A percentile compares a stretch with the other conserved stretches of the same genome.
Conservation (phyloP, 2,888 invertebrate genomes). For the Callosobruchus maculatus region DNA sequence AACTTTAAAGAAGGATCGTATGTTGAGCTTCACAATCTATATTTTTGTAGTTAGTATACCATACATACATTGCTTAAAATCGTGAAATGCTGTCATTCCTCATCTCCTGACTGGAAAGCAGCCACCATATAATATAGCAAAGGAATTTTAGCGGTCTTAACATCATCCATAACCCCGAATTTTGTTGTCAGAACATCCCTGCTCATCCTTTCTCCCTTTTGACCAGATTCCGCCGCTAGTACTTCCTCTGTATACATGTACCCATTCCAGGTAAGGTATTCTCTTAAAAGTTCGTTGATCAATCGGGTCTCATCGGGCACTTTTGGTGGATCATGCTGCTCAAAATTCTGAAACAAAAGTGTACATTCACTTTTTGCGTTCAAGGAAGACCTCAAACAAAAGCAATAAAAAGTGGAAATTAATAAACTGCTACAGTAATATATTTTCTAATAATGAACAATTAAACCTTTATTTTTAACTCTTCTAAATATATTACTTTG, state of each 20-base stretch:
- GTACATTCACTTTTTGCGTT: too few species aligned
- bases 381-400: too few species aligned
- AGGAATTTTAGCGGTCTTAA: conserved; percentile 45
- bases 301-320: conserved; percentile 50
- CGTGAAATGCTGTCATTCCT: conserved; percentile 4
- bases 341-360: conserved; percentile 24
- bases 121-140: conserved; percentile 45
- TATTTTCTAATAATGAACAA: too few species aligned
- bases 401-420: too few species aligned
- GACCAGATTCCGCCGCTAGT: conserved; percentile 44
- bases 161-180: conserved; percentile 46
- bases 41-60: background rate
- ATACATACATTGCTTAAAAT: background rate
- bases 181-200: conserved; percentile 43
- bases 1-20: background rate
- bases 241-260: conserved; percentile 59
- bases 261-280: conserved; percentile 69
- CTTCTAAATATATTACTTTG: too few species aligned
- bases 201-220: conserved; percentile 35
- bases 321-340: conserved; percentile 33
- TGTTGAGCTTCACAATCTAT: background rate
- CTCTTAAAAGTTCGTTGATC: conserved; percentile 63
- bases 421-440: too few species aligned
- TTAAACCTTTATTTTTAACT: too few species aligned
- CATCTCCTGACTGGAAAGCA: conserved; percentile 41